These are phyloP conservation scores for Himantopus leucocephalus DNA, from an alignment of 2,113 vertebrate species.

Conservation along the genomic window DNA sequence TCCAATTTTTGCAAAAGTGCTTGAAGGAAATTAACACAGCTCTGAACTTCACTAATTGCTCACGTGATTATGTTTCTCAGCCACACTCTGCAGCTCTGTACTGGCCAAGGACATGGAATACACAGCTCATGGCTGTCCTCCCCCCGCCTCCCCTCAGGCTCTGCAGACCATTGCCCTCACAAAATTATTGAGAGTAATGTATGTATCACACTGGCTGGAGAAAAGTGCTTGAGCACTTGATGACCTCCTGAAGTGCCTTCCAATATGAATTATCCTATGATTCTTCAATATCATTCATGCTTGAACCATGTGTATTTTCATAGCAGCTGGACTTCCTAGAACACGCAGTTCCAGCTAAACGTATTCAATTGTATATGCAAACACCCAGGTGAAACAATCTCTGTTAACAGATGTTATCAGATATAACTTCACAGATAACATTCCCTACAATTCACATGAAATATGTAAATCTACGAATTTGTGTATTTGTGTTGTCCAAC, in stretches of 20 bases:
- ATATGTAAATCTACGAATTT: not conserved
- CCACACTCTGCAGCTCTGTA: not conserved
- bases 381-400: not conserved
- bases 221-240: not conserved
- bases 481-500: not conserved
- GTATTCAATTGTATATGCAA: not conserved
- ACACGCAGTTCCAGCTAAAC: not conserved
- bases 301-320: not conserved
- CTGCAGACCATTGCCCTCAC: not conserved
- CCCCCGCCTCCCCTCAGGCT: not conserved
- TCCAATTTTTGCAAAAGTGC: not conserved
- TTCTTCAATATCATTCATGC: not conserved
- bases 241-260: not conserved
- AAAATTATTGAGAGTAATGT: not conserved
- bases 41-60: conserved; percentile 4
- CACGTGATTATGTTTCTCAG: not conserved
- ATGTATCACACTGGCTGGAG: not conserved
- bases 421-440: not conserved
- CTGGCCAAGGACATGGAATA: not conserved
- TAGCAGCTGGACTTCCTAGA: not conserved
- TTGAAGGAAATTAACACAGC: not conserved
- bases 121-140: not conserved
- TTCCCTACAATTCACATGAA: not conserved
- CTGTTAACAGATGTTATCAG: not conserved
- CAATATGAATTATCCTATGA: not conserved